phyloP scores from a whole-genome alignment of 2,888 invertebrate species.

The Sesia bembeciformis region DNA sequence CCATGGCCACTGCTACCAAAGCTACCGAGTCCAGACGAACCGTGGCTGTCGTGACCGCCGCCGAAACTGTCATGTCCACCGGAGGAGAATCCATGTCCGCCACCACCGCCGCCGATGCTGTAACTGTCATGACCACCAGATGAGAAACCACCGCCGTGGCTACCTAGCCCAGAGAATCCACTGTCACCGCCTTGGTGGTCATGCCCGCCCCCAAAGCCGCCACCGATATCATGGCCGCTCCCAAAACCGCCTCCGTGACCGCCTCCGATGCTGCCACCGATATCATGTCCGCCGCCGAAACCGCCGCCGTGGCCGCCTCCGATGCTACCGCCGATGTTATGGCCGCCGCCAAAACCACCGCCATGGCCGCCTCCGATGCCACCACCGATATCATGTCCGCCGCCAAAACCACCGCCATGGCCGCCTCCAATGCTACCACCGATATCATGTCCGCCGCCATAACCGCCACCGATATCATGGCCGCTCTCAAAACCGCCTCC shows the following conservation, averaged over 20 bases:
- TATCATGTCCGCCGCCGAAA: conserved; percentile 6
- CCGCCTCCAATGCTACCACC: conserved; percentile 17
- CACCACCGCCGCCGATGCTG: conserved; percentile 12
- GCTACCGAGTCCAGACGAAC: conserved; percentile 3
- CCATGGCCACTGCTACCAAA: conserved; percentile 16
- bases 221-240: conserved; percentile 7
- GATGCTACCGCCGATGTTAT: conserved; percentile 9
- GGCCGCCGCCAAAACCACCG: conserved; percentile 12
- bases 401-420: conserved; percentile 14
- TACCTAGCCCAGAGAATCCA: conserved; percentile 6
- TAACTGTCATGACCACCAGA: conserved; percentile 17
- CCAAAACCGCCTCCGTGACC: conserved; percentile 13
- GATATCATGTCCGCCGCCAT: conserved; percentile 9
- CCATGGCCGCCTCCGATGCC: conserved; percentile 14
- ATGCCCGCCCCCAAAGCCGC: conserved; percentile 6
- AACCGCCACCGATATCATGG: conserved; percentile 21
- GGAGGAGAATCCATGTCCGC: conserved; percentile 12
- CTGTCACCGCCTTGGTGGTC: conserved; percentile 9
- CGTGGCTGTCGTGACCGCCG: conserved; percentile 17
- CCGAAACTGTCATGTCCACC: conserved; percentile 12
- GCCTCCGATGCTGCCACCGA: conserved; percentile 20
- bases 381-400: conserved; percentile 14
- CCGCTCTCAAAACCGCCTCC: conserved; percentile 16
- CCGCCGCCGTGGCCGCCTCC: conserved; percentile 10
- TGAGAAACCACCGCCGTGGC: conserved; percentile 12